phyloP scores from a whole-genome alignment of 2,888 invertebrate genomes.

The Ochlodes sylvanus region DNA sequence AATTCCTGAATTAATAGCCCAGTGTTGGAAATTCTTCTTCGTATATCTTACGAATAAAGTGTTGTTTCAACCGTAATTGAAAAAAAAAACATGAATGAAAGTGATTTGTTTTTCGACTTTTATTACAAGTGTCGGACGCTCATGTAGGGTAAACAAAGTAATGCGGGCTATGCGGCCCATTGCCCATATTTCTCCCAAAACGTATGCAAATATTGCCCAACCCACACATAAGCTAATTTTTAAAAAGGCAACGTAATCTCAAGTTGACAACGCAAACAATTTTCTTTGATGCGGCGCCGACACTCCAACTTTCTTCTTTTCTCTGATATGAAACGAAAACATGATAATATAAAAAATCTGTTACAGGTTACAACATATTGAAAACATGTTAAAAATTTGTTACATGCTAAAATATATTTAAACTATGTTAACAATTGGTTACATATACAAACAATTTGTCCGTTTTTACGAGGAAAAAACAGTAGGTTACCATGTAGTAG shows the following conservation, averaged over 20 bases:
- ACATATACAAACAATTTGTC: too few relatives aligned
- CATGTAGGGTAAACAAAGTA: too few relatives aligned
- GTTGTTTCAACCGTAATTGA: too few relatives aligned
- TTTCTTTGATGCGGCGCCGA: constrained; percentile 29
- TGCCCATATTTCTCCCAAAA: constrained; percentile 18
- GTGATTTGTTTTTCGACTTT: not conserved
- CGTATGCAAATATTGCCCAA: constrained; percentile 69
- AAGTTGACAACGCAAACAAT: constrained; percentile 14
- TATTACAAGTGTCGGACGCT: not conserved
- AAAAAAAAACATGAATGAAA: not conserved
- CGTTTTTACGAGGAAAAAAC: too few relatives aligned
- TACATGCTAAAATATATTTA: too few relatives aligned
- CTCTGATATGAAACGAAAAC: constrained; percentile 4
- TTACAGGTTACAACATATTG: not conserved
- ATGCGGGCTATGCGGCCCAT: not conserved
- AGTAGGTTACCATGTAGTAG: too few relatives aligned
- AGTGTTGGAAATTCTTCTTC: too few relatives aligned
- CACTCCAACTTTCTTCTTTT: constrained; percentile 28
- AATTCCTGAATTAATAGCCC: too few relatives aligned
- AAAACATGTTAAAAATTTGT: too few relatives aligned
- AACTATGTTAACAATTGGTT: too few relatives aligned
- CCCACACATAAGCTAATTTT: constrained; percentile 69
- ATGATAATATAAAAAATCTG: not conserved
- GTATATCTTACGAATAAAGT: too few relatives aligned
- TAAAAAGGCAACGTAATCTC: constrained; percentile 76